Evolutionary conservation across 2,797 vertebrate genomes (phyloP), one percentile per base, ranked within the genome.

Genomic region (Rallus crepitans): DNA sequence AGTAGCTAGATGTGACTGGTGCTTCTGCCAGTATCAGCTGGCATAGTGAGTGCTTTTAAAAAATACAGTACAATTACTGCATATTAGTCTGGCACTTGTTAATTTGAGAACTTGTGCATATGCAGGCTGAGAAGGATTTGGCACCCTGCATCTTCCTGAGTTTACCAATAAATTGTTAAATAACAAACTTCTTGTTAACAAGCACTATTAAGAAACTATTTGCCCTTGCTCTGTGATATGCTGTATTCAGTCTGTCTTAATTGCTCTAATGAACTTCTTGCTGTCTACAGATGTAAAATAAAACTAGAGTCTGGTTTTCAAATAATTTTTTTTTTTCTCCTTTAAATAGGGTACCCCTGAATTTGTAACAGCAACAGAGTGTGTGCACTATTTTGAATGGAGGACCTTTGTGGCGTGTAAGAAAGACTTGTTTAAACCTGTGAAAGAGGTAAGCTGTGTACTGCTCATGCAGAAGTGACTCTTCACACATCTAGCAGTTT

Each of bases 371-470:
- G 80, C 98, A 75, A 98, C 98, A 12, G 98, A 98, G 64, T 99
- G 99, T 63, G 98, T 99, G 59, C 98, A 99, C 95, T 99, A 99
- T 97, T 99, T 99, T 82, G 99, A 99, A 91, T 99, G 99, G 99
- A 99, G 98, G 96, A 99, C 99, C 5, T 98, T 98, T 48, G 56
- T 97, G 25, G 99, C 98, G 91, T 99, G 99, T 98, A 99, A 97
- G 93, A 99, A 97, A 50, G 97, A 99, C 35, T 98, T 89, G 87
- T 99, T 99, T 97, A 99, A 98, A 97, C 99, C 99, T 6, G 97
- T 98, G 37, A 99, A 98, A 97, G 99, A 99, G 99, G 99, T 99
- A 98, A 89, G 45, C 17, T 59, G 15, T 73, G 12, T 65, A 37
- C 59, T 65, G 11, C 59, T 19, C 13, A 7, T 27, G 16, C 31